phyloP scores from a whole-genome alignment of 2,888 invertebrate species.

The Sycophila texana region DNA sequence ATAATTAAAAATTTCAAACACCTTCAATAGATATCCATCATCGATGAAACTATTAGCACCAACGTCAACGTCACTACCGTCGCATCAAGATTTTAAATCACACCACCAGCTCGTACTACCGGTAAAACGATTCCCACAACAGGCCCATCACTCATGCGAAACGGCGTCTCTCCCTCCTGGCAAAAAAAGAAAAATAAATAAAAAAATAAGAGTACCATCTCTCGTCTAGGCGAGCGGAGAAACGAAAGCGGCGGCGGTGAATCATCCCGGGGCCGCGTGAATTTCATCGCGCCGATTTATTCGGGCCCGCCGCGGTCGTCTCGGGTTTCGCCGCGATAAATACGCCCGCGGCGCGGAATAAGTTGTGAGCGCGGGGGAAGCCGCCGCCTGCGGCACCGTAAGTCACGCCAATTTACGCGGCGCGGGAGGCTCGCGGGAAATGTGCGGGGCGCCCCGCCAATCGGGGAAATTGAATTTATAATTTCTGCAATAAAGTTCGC shows the following conservation, averaged over 20 bases:
- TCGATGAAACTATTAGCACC: too few species aligned
- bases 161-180: neutral
- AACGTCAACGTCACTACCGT: too few species aligned
- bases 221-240: conserved; percentile 9
- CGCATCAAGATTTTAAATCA: too few species aligned
- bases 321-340: conserved; percentile 52
- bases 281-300: conserved; percentile 51
- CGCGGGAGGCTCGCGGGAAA: conserved; percentile 31
- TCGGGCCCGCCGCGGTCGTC: conserved; percentile 4
- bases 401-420: conserved; percentile 55
- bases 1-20: too few species aligned
- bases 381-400: conserved; percentile 36
- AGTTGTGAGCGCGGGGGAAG: conserved; percentile 9
- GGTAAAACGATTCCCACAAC: neutral
- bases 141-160: neutral
- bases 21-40: too few species aligned
- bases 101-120: too few species aligned
- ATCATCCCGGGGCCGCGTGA: conserved; percentile 4
- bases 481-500: conserved; percentile 50
- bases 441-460: conserved; percentile 29
- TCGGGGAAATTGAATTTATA: conserved; percentile 55
- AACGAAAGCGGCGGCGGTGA: conserved; percentile 16
- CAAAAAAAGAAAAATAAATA: neutral
- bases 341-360: conserved; percentile 48
- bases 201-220: neutral